A percentile compares a stretch with the other conserved stretches of the same genome.
Conservation (phyloP, 2,113 vertebrate species). For the Microcebus jonahi region DNA sequence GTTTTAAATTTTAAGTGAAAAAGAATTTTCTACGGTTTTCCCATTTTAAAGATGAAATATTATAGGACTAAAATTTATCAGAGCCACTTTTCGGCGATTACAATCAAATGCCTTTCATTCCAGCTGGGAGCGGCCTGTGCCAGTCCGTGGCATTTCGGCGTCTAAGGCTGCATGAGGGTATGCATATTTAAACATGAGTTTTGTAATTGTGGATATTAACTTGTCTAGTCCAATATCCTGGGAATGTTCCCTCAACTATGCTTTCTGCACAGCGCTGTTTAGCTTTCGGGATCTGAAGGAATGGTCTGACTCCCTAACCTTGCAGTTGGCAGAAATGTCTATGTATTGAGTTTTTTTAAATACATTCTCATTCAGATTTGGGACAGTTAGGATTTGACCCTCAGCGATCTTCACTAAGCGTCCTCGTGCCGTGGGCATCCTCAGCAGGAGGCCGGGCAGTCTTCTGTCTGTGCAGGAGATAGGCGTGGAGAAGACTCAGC, state of each 20-base stretch:
- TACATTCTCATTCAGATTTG: not conserved
- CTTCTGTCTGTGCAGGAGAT: not conserved
- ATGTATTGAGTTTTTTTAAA: not conserved
- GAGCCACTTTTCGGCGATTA: not conserved
- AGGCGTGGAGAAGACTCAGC: not conserved
- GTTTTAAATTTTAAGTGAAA: slow-evolving; percentile 35
- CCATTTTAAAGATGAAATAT: slow-evolving; percentile 34
- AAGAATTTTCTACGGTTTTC: slow-evolving; percentile 31
- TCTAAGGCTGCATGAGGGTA: not conserved
- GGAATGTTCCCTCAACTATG: not conserved
- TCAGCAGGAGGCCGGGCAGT: not conserved
- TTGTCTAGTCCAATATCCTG: slow-evolving; percentile 40
- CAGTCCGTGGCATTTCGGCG: not conserved
- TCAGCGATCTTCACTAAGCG: too few relatives aligned
- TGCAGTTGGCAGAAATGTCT: not conserved
- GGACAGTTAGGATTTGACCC: not conserved
- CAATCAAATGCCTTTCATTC: not conserved
- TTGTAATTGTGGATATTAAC: not conserved
- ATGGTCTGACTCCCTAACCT: not conserved
- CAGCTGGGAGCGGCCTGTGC: not conserved
- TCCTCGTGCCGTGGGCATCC: not conserved
- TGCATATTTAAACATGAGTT: not conserved
- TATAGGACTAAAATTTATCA: not conserved
- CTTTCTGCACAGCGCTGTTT: not conserved
- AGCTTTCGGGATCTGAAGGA: not conserved